phyloP scores from a whole-genome alignment of 2,113 vertebrate genomes.

The Catagonus wagneri region DNA sequence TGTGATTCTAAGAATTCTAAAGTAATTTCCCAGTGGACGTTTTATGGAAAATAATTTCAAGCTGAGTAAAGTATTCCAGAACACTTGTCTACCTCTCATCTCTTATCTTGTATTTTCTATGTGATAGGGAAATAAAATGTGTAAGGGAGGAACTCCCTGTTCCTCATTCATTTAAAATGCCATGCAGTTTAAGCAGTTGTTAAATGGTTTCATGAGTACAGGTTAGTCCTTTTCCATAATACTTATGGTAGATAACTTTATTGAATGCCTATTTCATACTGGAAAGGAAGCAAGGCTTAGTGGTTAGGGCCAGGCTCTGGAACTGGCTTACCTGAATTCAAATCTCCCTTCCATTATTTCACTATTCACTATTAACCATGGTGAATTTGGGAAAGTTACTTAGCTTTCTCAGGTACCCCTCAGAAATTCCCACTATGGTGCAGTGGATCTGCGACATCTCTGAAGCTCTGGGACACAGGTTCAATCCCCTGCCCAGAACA shows the following conservation, averaged over 20 bases:
- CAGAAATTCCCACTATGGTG: too few species aligned
- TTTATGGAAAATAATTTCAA: constrained; percentile 60
- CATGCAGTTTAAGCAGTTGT: not conserved
- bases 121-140: not conserved
- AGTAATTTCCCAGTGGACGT: constrained; percentile 52
- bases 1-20: constrained; percentile 47
- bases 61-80: constrained; percentile 50
- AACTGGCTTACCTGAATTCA: not conserved
- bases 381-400: not conserved
- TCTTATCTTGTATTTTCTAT: constrained; percentile 55
- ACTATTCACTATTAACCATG: not conserved
- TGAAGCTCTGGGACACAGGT: too few species aligned
- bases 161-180: not conserved
- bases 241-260: not conserved
- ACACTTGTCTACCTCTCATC: not conserved
- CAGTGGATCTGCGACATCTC: too few species aligned
- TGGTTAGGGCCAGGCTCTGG: not conserved
- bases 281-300: not conserved
- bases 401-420: not conserved
- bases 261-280: not conserved
- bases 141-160: not conserved
- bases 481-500: too few species aligned
- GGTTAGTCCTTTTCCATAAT: not conserved
- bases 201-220: not conserved
- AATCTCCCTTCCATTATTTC: not conserved